Evolutionary conservation across 2,888 invertebrate genomes (phyloP).

Genomic region (Coenonympha arcania): DNA sequence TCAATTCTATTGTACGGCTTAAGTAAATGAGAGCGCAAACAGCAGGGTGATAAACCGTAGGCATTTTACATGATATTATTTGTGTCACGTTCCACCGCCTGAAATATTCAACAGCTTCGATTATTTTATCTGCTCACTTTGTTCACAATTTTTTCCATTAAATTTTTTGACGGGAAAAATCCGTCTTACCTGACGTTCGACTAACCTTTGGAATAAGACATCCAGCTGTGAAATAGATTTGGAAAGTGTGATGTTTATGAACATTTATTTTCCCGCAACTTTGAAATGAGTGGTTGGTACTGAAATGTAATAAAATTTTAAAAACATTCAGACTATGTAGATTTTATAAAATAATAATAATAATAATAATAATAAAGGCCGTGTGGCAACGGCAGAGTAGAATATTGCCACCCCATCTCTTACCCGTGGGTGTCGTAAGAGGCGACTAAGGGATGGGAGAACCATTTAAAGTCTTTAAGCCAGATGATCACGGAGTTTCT

Average conservation of each 20-base stretch:
- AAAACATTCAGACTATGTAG: neutral
- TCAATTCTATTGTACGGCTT: neutral
- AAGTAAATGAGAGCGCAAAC: slow-evolving; percentile 8
- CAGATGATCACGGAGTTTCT: no score
- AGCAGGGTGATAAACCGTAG: slow-evolving; percentile 16
- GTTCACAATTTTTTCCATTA: slow-evolving; percentile 65
- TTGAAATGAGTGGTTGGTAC: neutral
- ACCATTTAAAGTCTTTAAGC: no score
- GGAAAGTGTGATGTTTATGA: slow-evolving; percentile 2
- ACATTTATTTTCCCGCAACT: slow-evolving; percentile 1
- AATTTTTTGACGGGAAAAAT: slow-evolving; percentile 42
- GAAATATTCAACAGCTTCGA: slow-evolving; percentile 68
- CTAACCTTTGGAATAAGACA: slow-evolving; percentile 11
- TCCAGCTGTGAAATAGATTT: slow-evolving; percentile 11
- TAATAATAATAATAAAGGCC: no score
- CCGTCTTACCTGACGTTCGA: slow-evolving; percentile 15
- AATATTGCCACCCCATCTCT: no score
- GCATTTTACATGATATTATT: slow-evolving; percentile 43
- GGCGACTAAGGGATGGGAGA: no score
- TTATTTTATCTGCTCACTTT: slow-evolving; percentile 67
- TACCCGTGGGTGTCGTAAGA: no score
- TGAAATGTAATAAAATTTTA: neutral
- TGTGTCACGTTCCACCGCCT: slow-evolving; percentile 57
- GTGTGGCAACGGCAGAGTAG: no score
- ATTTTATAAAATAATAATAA: no score